A percentile compares a stretch with the other conserved stretches of the same genome.
Evolutionary conservation across 1,140 invertebrate species (phyloP).

Genomic region (Subanguina moxae): DNA sequence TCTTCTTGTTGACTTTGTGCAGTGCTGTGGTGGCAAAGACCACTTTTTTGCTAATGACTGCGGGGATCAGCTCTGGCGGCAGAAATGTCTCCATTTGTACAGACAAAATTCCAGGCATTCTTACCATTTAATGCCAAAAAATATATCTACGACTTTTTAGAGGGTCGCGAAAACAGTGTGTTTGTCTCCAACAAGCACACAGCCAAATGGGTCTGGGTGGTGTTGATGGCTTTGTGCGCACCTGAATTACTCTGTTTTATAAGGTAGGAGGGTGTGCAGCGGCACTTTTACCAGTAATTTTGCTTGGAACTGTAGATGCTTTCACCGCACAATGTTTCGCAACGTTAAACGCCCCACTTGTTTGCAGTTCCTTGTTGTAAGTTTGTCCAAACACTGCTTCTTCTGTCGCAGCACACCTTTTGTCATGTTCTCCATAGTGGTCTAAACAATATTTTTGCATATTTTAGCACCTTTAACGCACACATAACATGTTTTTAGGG

Average conservation of each 20-base stretch:
- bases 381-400: neutral
- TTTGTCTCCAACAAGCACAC: constrained; percentile 45
- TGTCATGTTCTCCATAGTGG: too few relatives aligned
- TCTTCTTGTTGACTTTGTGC: constrained; percentile 50
- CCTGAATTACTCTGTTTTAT: constrained; percentile 54
- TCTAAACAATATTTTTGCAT: too few relatives aligned
- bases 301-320: constrained; percentile 53
- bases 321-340: constrained; percentile 54
- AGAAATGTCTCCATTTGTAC: constrained; percentile 54
- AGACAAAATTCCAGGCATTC: constrained; percentile 50
- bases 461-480: too few relatives aligned
- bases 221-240: constrained; percentile 42
- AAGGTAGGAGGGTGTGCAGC: too few relatives aligned
- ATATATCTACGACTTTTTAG: constrained; percentile 30
- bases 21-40: constrained; percentile 52
- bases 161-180: constrained; percentile 46
- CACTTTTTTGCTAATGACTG: constrained; percentile 51
- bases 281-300: constrained; percentile 21
- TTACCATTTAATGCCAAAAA: constrained; percentile 5
- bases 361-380: constrained; percentile 50
- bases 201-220: constrained; percentile 57
- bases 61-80: constrained; percentile 53
- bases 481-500: too few relatives aligned
- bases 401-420: too few relatives aligned
- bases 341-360: constrained; percentile 52